These are phyloP conservation scores for Drosophila atroscutellata DNA, from an alignment of 2,888 invertebrate genomes.

Conservation along the genomic window DNA sequence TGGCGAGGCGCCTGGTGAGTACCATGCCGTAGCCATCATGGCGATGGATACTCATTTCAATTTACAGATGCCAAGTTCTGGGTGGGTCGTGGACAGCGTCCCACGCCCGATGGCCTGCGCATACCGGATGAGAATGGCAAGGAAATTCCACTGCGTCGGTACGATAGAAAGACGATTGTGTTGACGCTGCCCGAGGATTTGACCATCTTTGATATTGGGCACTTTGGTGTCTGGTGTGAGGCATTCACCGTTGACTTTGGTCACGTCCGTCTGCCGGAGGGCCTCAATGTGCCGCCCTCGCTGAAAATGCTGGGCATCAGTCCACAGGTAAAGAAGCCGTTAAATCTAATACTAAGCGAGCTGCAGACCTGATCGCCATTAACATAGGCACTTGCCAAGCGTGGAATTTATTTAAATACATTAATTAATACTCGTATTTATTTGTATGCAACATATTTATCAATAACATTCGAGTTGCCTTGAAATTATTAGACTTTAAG, in stretches of 20 bases:
- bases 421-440: constrained; percentile 51
- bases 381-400: constrained; percentile 46
- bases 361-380: constrained; percentile 68
- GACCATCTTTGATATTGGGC: constrained; percentile 96
- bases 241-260: constrained; percentile 97
- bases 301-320: constrained; percentile 97
- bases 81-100: constrained; percentile 93
- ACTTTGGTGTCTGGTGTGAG: constrained; percentile 97
- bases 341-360: constrained; percentile 79
- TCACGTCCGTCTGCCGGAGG: constrained; percentile 91
- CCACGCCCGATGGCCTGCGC: constrained; percentile 92
- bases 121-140: constrained; percentile 97
- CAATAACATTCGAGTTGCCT: constrained; percentile 48
- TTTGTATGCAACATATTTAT: constrained; percentile 51
- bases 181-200: constrained; percentile 94
- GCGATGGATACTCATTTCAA: constrained; percentile 2
- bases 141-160: constrained; percentile 90
- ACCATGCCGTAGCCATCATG: background rate
- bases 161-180: constrained; percentile 95
- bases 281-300: constrained; percentile 94
- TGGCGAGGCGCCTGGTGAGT: constrained; percentile 94
- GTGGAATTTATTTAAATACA: constrained; percentile 41
- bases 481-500: constrained; percentile 69
- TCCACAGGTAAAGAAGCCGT: constrained; percentile 91
- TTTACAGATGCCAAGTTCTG: constrained; percentile 95